Evolutionary conservation across 2,888 invertebrate species (phyloP).

Genomic region (Nemotelus nigrinus): DNA sequence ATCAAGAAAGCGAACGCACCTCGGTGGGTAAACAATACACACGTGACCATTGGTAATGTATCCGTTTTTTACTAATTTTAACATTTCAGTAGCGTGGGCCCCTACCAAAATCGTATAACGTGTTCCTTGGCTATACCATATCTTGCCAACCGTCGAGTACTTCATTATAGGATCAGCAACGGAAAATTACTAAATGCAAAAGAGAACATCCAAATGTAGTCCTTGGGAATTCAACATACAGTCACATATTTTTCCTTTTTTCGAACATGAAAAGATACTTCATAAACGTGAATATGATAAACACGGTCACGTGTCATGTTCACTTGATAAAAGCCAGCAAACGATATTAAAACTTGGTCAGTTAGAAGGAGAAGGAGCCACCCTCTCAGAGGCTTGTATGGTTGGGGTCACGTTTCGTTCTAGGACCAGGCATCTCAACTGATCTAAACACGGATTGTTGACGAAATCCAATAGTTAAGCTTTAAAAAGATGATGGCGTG

Average conservation of each 20-base stretch:
- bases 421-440: conserved; percentile 12
- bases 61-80: conserved; percentile 57
- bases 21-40: conserved; percentile 58
- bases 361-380: too few species aligned
- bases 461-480: neutral
- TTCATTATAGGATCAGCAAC: conserved; percentile 39
- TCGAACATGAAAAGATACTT: neutral
- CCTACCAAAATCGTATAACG: neutral
- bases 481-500: too few species aligned
- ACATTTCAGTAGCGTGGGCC: neutral
- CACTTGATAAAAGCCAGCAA: conserved; percentile 27
- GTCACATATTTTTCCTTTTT: too few species aligned
- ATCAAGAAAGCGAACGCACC: conserved; percentile 57
- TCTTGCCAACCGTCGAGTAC: conserved; percentile 10
- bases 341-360: conserved; percentile 26
- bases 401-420: conserved; percentile 27
- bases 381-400: neutral
- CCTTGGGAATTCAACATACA: conserved; percentile 7
- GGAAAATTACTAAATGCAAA: conserved; percentile 19
- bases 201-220: conserved; percentile 5
- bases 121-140: neutral
- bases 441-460: conserved; percentile 7
- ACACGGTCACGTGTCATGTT: conserved; percentile 62
- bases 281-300: conserved; percentile 57
- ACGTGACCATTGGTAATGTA: conserved; percentile 64